Percentiles rank a stretch among this genome's conserved stretches.
Evolutionary conservation across 2,888 invertebrate species (phyloP).

Genomic region (Chrysomela aeneicollis): DNA sequence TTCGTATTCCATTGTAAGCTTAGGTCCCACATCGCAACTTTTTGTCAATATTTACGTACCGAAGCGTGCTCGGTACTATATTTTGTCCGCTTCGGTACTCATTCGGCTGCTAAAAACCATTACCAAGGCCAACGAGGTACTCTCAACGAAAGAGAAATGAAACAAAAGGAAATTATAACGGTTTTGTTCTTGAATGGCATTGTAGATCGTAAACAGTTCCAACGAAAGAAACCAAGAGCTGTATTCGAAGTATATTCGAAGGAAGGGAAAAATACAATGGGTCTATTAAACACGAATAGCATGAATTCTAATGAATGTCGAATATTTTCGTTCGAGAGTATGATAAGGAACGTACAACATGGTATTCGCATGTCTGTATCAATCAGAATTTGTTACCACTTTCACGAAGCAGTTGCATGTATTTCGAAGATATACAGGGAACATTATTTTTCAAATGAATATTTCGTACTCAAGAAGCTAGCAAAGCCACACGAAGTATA

Average conservation of each 20-base stretch:
- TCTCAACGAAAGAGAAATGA: neutral
- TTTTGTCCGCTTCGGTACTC: neutral
- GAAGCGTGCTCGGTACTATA: neutral
- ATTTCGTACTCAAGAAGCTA: too few species aligned
- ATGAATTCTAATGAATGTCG: constrained; percentile 1
- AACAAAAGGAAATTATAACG: constrained; percentile 19
- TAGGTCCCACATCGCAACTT: too few species aligned
- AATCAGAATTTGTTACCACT: too few species aligned
- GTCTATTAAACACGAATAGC: constrained; percentile 1
- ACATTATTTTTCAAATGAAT: too few species aligned
- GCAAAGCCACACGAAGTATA: too few species aligned
- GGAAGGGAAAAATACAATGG: neutral
- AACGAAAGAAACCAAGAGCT: neutral
- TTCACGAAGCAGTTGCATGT: too few species aligned
- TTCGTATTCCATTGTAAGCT: too few species aligned
- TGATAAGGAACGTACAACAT: neutral
- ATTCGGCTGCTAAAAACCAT: constrained; percentile 1
- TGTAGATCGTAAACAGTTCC: neutral
- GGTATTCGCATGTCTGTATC: too few species aligned
- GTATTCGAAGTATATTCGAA: neutral
- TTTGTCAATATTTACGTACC: too few species aligned
- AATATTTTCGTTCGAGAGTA: neutral
- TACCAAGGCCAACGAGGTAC: constrained; percentile 7
- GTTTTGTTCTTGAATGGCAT: constrained; percentile 3
- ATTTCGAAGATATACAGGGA: too few species aligned